Conservation (phyloP, 1,140 invertebrate genomes). For the Brachionus calyciflorus region DNA sequence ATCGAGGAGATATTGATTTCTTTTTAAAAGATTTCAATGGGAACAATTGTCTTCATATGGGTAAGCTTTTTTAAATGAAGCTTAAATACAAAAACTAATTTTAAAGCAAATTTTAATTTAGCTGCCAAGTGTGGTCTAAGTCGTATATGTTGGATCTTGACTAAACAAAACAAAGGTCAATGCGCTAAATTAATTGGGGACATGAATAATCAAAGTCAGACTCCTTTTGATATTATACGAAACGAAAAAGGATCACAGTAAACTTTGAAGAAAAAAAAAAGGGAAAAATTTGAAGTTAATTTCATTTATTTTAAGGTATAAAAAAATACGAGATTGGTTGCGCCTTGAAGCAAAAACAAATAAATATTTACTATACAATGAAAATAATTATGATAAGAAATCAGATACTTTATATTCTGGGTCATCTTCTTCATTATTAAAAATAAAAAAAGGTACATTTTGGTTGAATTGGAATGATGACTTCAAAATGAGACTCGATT, state of each 20-base stretch:
- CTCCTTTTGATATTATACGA: slow-evolving; percentile 27
- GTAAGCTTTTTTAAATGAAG: background rate
- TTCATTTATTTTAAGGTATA: slow-evolving; percentile 13
- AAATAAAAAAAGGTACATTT: slow-evolving; percentile 38
- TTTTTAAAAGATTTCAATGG: slow-evolving; percentile 31
- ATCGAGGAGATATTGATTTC: slow-evolving; percentile 1
- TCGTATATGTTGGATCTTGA: slow-evolving; percentile 26
- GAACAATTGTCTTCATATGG: slow-evolving; percentile 42
- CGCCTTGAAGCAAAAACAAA: slow-evolving; percentile 19
- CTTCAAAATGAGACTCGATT: slow-evolving; percentile 24
- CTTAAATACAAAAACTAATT: no score
- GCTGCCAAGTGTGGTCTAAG: slow-evolving; percentile 33
- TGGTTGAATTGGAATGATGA: slow-evolving; percentile 17
- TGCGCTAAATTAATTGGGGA: background rate
- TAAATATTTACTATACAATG: background rate
- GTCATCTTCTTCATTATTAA: slow-evolving; percentile 5
- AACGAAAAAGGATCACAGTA: slow-evolving; percentile 39
- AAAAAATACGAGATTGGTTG: slow-evolving; percentile 38
- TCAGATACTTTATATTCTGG: background rate
- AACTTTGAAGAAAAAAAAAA: background rate
- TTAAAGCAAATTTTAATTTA: background rate
- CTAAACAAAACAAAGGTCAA: slow-evolving; percentile 3
- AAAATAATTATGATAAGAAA: background rate
- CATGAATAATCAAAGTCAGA: slow-evolving; percentile 38
- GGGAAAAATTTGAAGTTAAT: no score